These are phyloP conservation scores for Poecilia picta DNA, from an alignment of 2,797 vertebrate species.

Conservation along the genomic window DNA sequence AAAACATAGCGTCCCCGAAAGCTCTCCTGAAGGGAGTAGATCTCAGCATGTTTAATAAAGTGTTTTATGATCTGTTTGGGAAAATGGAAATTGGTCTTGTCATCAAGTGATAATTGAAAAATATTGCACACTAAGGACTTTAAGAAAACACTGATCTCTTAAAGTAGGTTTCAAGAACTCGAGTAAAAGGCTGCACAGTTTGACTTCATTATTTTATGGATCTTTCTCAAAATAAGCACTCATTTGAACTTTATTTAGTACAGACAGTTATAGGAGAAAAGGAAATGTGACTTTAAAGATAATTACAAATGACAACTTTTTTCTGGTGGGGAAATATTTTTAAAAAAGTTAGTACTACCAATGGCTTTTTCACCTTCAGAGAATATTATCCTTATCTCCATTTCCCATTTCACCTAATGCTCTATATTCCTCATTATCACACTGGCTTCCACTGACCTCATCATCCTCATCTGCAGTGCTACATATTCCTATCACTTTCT, in stretches of 20 bases:
- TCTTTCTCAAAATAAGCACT: background rate
- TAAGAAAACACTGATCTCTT: background rate
- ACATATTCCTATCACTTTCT: background rate
- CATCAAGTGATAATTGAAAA: background rate
- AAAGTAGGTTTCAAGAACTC: background rate
- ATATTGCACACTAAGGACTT: background rate
- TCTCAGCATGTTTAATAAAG: background rate
- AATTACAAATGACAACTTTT: background rate
- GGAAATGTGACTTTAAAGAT: background rate
- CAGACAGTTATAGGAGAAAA: background rate
- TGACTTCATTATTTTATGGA: background rate
- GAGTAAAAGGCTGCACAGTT: background rate
- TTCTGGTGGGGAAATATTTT: background rate
- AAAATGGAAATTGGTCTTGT: background rate
- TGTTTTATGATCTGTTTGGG: slow-evolving; percentile 15
- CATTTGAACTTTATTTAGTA: background rate
- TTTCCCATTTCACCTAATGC: background rate
- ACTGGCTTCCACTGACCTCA: background rate
- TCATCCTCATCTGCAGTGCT: background rate
- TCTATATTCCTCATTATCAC: background rate
- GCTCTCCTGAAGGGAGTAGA: background rate
- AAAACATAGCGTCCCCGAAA: background rate
- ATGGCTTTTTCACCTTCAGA: background rate
- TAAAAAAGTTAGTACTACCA: background rate
- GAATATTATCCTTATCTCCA: background rate